Conservation (phyloP, 2,888 invertebrate species). For the Leucophenga maculata region DNA sequence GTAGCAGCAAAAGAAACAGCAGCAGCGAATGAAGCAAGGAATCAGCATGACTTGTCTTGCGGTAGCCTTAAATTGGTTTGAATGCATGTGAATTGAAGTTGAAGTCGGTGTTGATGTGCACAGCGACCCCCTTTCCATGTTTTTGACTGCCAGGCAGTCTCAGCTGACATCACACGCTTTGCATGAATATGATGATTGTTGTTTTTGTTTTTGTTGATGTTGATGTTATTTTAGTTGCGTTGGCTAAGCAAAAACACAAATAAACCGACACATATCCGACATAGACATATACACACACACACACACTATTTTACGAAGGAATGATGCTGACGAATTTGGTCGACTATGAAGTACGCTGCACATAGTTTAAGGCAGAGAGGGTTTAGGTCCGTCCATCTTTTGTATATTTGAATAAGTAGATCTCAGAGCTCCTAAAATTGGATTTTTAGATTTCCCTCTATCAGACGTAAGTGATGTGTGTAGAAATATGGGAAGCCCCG, state of each 20-base stretch:
- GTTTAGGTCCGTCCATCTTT: no score
- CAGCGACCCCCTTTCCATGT: no score
- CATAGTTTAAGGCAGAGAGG: no score
- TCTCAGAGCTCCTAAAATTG: no score
- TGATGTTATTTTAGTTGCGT: neutral
- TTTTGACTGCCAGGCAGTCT: neutral
- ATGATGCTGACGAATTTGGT: no score
- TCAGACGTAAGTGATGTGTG: no score
- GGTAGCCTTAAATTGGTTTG: conserved; percentile 6
- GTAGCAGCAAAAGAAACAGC: conserved; percentile 32
- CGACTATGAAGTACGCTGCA: no score
- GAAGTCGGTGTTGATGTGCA: neutral
- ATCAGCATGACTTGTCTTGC: neutral
- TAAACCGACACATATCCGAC: neutral
- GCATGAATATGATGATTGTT: conserved; percentile 6
- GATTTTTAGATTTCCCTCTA: no score
- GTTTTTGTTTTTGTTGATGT: neutral
- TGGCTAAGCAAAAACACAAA: conserved; percentile 11
- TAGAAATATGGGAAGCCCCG: no score
- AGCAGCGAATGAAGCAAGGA: neutral
- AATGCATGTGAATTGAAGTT: neutral
- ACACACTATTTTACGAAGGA: no score
- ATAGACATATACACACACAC: no score
- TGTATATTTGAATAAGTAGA: no score
- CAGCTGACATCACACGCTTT: neutral